These are phyloP conservation scores for Sebastes nivosus DNA, from an alignment of 2,797 vertebrate species.

Conservation along the genomic window DNA sequence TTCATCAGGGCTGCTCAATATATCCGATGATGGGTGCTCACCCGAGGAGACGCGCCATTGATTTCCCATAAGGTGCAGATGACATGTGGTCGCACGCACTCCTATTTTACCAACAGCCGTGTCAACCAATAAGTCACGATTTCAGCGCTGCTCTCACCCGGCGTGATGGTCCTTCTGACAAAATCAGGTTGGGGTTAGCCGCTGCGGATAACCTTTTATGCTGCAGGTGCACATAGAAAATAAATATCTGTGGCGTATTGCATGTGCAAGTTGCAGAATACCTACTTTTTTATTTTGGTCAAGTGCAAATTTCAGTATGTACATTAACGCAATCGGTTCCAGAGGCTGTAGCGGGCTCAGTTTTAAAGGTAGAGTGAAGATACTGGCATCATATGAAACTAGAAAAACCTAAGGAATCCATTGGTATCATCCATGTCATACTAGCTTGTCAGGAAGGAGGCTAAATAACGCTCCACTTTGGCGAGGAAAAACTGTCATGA, in stretches of 20 bases:
- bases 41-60: constrained; percentile 67
- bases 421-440: too few relatives aligned
- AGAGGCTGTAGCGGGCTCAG: too few relatives aligned
- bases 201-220: constrained; percentile 17
- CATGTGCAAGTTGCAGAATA: background rate
- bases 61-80: constrained; percentile 78
- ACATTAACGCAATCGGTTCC: too few relatives aligned
- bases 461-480: too few relatives aligned
- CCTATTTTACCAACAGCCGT: constrained; percentile 71
- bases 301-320: background rate
- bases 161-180: constrained; percentile 11
- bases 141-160: constrained; percentile 51
- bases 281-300: background rate
- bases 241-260: background rate
- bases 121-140: constrained; percentile 68
- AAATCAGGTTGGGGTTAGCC: background rate
- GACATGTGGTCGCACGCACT: constrained; percentile 70
- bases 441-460: accelerated
- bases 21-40: constrained; percentile 70
- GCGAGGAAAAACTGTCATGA: too few relatives aligned
- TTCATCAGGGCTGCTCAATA: constrained; percentile 67
- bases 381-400: too few relatives aligned
- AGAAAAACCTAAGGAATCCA: too few relatives aligned
- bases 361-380: too few relatives aligned
- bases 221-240: background rate